Base-by-base conservation (phyloP, 2,888 invertebrate species). In the Itoplectis maculator region DNA sequence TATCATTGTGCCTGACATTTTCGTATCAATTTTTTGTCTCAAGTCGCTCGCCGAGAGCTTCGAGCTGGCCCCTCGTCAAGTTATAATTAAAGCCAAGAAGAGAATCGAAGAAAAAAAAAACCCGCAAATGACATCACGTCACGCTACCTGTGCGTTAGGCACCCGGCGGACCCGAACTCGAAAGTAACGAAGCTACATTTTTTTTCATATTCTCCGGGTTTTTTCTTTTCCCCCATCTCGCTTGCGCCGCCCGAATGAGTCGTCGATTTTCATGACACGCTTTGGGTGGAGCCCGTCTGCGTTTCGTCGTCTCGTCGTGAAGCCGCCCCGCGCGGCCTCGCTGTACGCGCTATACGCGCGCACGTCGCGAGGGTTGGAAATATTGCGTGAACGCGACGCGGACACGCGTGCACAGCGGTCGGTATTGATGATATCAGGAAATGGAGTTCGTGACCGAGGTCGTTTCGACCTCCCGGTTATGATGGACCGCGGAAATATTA, bases 401-500 rank as follows among this genome's bases (percentile, higher is more conserved):
- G 47, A 49, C 76, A 61, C 47, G 69, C 37, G 35, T 56, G 42
- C 18, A 8, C 35, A 49, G 65, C 54, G 20, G 29, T 56, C n/a
- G 54, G 56, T 75, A 77, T 61, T 61, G 61, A 68, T 77, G 59
- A 61, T 77, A 77, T 77, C 76, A 77, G 76, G 49, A 49, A 59
- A 59, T 61, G 59, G 47, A 61, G 69, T 77, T 77, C 76, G 76
- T 77, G 76, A 77, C 69, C 61, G 40, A 69, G 59, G 68, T 77
- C 76, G 69, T 77, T 77, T 49, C 35, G 56, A 35, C 45, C 11
- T 18, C 11, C n/a, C n/a, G n/a, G 15, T 15, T 40, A 70, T 47
- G 49, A 49, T 51, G 73, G 73, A 73, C 59, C 75, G 56, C 59
- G 54, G 29, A 66, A 35, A 68, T 68, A 68, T 68, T 45, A 56